Conservation (phyloP, 2,113 vertebrate species). For the Alligator mississippiensis region DNA sequence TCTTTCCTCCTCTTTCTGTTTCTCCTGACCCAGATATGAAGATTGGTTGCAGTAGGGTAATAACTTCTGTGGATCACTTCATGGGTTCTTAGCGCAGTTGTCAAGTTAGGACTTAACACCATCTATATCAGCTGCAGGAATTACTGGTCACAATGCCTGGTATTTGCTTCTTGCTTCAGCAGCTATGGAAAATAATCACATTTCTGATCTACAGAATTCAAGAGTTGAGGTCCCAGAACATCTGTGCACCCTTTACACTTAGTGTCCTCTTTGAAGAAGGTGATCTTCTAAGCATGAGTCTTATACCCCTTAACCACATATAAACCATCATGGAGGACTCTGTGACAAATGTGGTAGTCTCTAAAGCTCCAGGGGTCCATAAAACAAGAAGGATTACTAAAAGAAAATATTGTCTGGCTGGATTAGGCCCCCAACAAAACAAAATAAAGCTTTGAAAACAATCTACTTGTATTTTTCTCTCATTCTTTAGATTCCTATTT, state of each 20-base stretch:
- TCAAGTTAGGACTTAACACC: conserved; percentile 20
- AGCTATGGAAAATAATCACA: conserved; percentile 57
- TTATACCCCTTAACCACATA: background rate
- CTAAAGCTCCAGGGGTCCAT: conserved; percentile 8
- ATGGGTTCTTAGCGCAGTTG: background rate
- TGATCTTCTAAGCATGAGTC: conserved; percentile 57
- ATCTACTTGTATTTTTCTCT: background rate
- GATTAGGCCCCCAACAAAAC: background rate
- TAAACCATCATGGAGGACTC: conserved; percentile 15
- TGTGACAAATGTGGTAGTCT: conserved; percentile 14
- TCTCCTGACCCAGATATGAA: background rate
- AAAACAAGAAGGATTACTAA: conserved; percentile 23
- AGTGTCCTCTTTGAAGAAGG: conserved; percentile 27
- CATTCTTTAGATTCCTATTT: no score
- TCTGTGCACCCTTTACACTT: conserved; percentile 59
- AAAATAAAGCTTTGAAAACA: background rate
- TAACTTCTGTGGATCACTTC: background rate
- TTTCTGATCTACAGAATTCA: conserved; percentile 30
- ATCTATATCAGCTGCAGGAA: conserved; percentile 37
- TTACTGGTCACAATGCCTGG: conserved; percentile 62
- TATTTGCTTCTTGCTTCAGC: conserved; percentile 67
- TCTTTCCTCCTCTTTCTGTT: background rate
- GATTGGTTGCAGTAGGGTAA: background rate
- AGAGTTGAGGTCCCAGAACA: conserved; percentile 57
- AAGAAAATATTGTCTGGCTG: background rate